Base-by-base conservation (phyloP, 2,113 vertebrate species). In the Heptranchias perlo region DNA sequence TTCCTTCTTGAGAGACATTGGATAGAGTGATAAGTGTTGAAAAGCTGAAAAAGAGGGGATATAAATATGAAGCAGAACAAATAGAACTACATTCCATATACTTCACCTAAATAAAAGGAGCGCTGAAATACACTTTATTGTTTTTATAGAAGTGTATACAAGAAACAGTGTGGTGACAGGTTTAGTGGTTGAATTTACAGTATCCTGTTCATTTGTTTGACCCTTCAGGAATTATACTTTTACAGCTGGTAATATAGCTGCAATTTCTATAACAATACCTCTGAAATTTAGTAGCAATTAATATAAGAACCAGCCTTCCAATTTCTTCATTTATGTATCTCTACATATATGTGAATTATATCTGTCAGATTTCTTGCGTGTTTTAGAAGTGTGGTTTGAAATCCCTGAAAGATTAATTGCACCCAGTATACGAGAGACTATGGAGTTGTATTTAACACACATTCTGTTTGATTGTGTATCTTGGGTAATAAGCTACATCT, bases 391-490 rank as follows among this genome's bases (percentile, higher is more conserved):
- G 23, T 69, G 69, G 23, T 69, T 49, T 95, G 47, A 49, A 95
- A 95, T 67, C 25, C 52, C 47, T 31, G 65, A 73, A 94, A 67
- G 58, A 67, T 94, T 67, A 67, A 73, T 69, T 95, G 64, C 64
- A 49, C 23, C 23, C 47, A 67, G 64, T 49, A 11, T 67, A 31
- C 31, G 39, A 31, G 44, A 39, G 62, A 44, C 47, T 47, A 94
- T 44, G 65, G 47, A 39, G 21, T 65, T 94, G 92, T 67, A 67
- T 94, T 67, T 94, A 93, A 93, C 39, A 93, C 21, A 47, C 61
- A 67, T 94, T 67, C 93, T 67, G 62, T 94, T 94, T 67, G 62
- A 31, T 94, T 94, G 39, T 67, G 64, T 28, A 94, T 47, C 25
- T 94, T 94, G 44, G 52, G 64, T 94, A 25, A 94, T 49, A 94